A percentile compares a stretch with the other conserved stretches of the same genome.
phyloP scores from a whole-genome alignment of 2,888 invertebrate species.

The Gastracanthus pulcherrimus region DNA sequence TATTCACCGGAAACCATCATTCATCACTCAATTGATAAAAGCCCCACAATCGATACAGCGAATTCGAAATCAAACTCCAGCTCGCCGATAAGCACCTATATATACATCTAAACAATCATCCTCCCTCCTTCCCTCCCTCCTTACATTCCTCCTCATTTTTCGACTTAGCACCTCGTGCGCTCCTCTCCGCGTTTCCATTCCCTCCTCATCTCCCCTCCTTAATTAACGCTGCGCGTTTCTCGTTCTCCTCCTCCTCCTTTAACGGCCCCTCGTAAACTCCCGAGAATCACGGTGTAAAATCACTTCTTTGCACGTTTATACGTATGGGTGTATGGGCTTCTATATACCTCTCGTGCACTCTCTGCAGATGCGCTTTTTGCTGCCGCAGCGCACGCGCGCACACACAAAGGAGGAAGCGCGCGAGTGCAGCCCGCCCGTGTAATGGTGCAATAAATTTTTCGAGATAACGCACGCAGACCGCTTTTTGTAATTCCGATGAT shows the following conservation, averaged over 20 bases:
- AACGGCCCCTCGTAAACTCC: slow-evolving; percentile 33
- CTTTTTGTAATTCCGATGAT: neutral
- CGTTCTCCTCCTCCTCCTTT: neutral
- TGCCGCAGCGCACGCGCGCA: neutral
- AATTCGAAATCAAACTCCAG: neutral
- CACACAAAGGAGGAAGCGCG: neutral
- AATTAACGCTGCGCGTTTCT: slow-evolving; percentile 1
- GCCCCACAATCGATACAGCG: neutral
- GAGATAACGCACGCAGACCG: neutral
- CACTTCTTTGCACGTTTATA: slow-evolving; percentile 29
- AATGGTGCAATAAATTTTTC: slow-evolving; percentile 34
- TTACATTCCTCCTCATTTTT: neutral
- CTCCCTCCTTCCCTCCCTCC: too few relatives aligned
- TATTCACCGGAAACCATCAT: neutral
- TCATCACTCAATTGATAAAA: neutral
- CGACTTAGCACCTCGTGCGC: neutral
- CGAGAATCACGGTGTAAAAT: slow-evolving; percentile 49
- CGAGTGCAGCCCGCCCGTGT: neutral
- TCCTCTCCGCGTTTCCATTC: neutral
- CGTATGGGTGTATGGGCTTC: neutral
- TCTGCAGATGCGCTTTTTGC: slow-evolving; percentile 4
- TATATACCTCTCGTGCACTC: neutral
- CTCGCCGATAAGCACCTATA: too few relatives aligned
- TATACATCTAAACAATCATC: too few relatives aligned
- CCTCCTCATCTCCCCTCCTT: neutral